Percentiles rank a stretch among this genome's conserved stretches.
Evolutionary conservation across 2,797 vertebrate species (phyloP).

Genomic region (Arnoldichthys spilopterus): DNA sequence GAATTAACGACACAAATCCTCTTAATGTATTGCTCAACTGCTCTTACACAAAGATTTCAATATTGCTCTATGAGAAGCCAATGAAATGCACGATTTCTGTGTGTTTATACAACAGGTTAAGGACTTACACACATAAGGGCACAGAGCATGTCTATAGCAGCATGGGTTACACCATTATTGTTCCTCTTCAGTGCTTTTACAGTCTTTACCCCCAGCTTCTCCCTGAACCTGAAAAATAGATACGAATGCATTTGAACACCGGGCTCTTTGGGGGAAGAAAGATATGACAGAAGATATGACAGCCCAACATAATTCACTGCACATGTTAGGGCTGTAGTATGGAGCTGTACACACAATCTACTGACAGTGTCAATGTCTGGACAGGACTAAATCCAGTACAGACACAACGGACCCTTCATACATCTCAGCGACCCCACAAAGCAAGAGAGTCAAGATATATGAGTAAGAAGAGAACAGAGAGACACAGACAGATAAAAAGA

Average conservation of each 20-base stretch:
- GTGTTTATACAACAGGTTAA: not conserved
- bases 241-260: slow-evolving; percentile 32
- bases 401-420: slow-evolving; percentile 74
- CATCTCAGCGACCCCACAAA: slow-evolving; percentile 75
- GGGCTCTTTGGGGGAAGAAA: not conserved
- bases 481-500: not conserved
- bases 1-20: not conserved
- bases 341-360: slow-evolving; percentile 37
- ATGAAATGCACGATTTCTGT: not conserved
- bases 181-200: slow-evolving; percentile 98
- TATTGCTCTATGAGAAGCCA: not conserved
- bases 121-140: slow-evolving; percentile 99
- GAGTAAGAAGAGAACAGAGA: not conserved
- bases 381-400: slow-evolving; percentile 62
- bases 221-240: slow-evolving; percentile 88
- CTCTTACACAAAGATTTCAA: not conserved
- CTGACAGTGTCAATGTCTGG: slow-evolving; percentile 17
- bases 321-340: not conserved
- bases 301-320: not conserved
- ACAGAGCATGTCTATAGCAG: slow-evolving; percentile 98
- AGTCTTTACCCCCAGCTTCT: slow-evolving; percentile 95
- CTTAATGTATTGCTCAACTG: not conserved
- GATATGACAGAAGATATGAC: not conserved
- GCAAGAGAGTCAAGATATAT: slow-evolving; percentile 35
- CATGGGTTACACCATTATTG: slow-evolving; percentile 93